phyloP scores from a whole-genome alignment of 2,888 invertebrate species.

The Linnaemya vulpina region DNA sequence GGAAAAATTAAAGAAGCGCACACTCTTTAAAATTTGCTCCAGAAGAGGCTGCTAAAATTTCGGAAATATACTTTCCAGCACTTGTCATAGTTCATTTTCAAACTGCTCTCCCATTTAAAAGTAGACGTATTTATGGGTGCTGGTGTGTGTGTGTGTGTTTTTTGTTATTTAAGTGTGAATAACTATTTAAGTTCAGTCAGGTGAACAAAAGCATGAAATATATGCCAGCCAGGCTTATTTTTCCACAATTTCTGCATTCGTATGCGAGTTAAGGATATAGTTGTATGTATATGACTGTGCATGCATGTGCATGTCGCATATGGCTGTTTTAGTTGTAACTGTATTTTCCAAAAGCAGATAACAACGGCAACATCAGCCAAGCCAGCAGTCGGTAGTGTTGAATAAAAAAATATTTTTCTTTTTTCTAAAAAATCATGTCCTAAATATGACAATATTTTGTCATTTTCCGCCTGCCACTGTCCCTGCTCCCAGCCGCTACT shows the following conservation, averaged over 20 bases:
- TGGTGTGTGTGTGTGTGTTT: background rate
- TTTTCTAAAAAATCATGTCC: slow-evolving; percentile 55
- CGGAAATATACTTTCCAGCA: no score
- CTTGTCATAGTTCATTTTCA: background rate
- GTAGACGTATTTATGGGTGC: slow-evolving; percentile 80
- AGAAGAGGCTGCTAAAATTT: no score
- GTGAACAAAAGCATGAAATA: slow-evolving; percentile 69
- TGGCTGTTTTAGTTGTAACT: slow-evolving; percentile 8
- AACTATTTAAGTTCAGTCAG: slow-evolving; percentile 67
- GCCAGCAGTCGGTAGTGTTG: slow-evolving; percentile 30
- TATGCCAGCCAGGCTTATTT: slow-evolving; percentile 69
- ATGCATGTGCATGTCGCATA: background rate
- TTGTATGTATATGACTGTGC: background rate
- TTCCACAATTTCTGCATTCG: slow-evolving; percentile 18
- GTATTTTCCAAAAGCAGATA: slow-evolving; percentile 28
- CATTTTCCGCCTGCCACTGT: slow-evolving; percentile 21
- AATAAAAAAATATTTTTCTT: background rate
- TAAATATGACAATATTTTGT: slow-evolving; percentile 69
- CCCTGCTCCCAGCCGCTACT: background rate
- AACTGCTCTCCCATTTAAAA: background rate
- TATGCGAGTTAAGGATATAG: slow-evolving; percentile 27
- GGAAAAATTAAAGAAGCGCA: background rate
- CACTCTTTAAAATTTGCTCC: background rate
- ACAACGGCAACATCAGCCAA: slow-evolving; percentile 44
- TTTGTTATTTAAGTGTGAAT: slow-evolving; percentile 46